Conservation (phyloP, 2,888 invertebrate species). For the Chrysolina oricalcia region DNA sequence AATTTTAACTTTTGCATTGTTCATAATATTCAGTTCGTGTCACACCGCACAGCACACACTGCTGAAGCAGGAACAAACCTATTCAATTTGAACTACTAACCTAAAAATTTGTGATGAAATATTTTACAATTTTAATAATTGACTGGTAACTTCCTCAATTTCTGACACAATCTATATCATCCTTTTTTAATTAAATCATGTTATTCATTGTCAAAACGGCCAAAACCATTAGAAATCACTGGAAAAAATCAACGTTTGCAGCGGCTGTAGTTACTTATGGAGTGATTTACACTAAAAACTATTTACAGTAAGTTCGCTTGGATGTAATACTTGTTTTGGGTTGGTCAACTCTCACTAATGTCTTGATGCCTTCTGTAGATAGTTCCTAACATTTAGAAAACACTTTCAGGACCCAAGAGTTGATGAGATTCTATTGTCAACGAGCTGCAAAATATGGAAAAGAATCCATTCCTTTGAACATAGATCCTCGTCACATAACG, state of each 20-base stretch:
- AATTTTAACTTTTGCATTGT: too few species aligned
- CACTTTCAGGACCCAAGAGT: constrained; percentile 78
- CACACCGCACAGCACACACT: too few species aligned
- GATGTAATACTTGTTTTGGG: neutral
- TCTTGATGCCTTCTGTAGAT: neutral
- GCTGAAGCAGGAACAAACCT: too few species aligned
- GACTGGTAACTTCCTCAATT: too few species aligned
- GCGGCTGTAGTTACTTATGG: constrained; percentile 81
- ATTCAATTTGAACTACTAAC: too few species aligned
- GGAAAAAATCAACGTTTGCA: constrained; percentile 90
- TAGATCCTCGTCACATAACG: constrained; percentile 83
- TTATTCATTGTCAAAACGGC: constrained; percentile 77
- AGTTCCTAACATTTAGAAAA: neutral
- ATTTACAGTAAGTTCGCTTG: constrained; percentile 78
- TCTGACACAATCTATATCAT: too few species aligned
- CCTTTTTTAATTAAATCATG: constrained; percentile 66
- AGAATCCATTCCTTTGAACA: constrained; percentile 74
- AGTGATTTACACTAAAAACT: constrained; percentile 79
- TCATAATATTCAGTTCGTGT: too few species aligned
- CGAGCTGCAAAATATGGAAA: constrained; percentile 85
- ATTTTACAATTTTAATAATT: too few species aligned
- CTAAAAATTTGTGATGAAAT: too few species aligned
- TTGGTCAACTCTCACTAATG: neutral
- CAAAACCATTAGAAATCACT: constrained; percentile 84
- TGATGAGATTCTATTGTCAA: constrained; percentile 87